phyloP scores from a whole-genome alignment of 1,140 invertebrate genomes.

The Formica selysi region DNA sequence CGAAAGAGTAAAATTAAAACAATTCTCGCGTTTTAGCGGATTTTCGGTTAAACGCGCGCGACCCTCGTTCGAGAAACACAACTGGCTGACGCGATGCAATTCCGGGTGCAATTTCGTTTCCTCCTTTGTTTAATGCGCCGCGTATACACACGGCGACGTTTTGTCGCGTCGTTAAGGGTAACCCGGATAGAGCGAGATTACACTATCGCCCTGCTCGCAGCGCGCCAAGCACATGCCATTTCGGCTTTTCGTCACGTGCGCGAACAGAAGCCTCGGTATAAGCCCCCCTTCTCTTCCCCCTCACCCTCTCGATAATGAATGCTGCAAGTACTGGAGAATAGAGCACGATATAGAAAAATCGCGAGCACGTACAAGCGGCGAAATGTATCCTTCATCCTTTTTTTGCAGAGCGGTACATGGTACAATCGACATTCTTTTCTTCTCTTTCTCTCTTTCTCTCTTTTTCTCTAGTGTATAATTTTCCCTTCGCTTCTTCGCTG shows the following conservation, averaged over 20 bases:
- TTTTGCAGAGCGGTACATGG: not conserved
- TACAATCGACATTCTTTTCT: not conserved
- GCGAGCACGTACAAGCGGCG: too few relatives aligned
- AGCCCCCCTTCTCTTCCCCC: too few relatives aligned
- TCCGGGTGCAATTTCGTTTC: conserved; percentile 52
- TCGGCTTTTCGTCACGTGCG: conserved; percentile 41
- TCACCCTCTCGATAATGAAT: not conserved
- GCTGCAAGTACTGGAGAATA: not conserved
- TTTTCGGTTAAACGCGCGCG: not conserved
- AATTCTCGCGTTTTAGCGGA: conserved; percentile 26
- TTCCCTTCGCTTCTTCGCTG: conserved; percentile 3
- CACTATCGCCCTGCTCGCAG: conserved; percentile 52
- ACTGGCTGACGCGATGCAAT: conserved; percentile 40
- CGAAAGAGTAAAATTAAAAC: not conserved
- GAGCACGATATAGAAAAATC: not conserved
- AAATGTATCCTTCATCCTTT: not conserved
- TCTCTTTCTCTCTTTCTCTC: not conserved
- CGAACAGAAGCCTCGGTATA: conserved; percentile 9
- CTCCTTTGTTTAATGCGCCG: conserved; percentile 50
- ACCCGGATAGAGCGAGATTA: conserved; percentile 58
- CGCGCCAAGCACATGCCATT: conserved; percentile 15
- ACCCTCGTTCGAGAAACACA: not conserved
- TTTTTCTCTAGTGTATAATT: not conserved
- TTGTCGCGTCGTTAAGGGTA: conserved; percentile 48
- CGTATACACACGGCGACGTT: conserved; percentile 32